Conservation (phyloP, 2,113 vertebrate genomes). For the Mobula hypostoma region DNA sequence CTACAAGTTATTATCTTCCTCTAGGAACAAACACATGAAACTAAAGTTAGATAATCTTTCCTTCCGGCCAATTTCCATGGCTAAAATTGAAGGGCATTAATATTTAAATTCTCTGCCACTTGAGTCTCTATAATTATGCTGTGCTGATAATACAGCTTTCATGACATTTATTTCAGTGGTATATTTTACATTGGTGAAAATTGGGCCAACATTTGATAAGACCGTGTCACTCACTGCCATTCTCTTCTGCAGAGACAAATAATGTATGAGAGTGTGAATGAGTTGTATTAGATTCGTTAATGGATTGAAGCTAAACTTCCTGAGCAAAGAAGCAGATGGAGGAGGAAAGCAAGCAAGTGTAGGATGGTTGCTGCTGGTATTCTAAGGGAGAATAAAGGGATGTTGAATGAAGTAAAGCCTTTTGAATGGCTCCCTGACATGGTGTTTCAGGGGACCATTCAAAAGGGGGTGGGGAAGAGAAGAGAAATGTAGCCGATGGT, state of each 20-base stretch:
- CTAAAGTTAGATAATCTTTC: background rate
- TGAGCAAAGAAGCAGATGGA: background rate
- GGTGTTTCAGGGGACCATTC: too few relatives aligned
- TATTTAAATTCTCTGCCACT: background rate
- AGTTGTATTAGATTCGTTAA: background rate
- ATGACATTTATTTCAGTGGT: background rate
- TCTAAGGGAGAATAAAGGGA: background rate
- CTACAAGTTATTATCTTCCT: background rate
- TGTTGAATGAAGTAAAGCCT: background rate
- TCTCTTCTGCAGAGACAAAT: background rate
- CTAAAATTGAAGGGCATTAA: background rate
- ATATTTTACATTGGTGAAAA: background rate
- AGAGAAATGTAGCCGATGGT: too few relatives aligned
- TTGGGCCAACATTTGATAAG: constrained; percentile 1
- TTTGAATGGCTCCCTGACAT: background rate
- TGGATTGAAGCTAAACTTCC: background rate
- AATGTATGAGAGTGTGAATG: background rate
- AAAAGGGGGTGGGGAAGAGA: too few relatives aligned
- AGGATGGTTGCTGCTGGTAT: background rate
- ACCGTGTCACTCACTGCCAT: background rate
- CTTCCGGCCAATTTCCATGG: background rate
- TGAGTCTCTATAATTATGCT: background rate
- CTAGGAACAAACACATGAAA: background rate
- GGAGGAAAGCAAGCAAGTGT: background rate
- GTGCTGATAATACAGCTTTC: background rate